A percentile compares a stretch with the other conserved stretches of the same genome.
These are phyloP conservation scores for Podiceps cristatus DNA, from an alignment of 2,113 vertebrate species.

Conservation along the genomic window DNA sequence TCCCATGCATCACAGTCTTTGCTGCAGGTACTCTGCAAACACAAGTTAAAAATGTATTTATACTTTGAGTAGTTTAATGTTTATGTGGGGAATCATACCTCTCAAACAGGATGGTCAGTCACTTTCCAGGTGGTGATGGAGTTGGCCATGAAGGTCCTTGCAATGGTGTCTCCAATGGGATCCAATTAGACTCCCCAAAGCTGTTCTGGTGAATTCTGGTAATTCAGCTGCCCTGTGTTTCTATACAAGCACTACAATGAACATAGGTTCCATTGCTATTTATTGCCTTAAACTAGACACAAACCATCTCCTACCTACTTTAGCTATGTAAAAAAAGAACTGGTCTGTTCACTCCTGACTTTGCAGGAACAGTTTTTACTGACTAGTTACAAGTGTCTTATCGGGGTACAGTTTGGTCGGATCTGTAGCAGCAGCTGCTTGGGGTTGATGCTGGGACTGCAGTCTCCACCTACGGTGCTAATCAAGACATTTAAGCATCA, in stretches of 20 bases:
- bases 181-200: background rate
- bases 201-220: background rate
- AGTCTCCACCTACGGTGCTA: background rate
- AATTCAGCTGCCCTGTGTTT: background rate
- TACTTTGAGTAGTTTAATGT: background rate
- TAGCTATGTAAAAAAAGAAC: background rate
- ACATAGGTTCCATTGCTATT: background rate
- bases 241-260: background rate
- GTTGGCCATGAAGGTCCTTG: background rate
- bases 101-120: background rate
- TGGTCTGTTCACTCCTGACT: background rate
- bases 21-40: background rate
- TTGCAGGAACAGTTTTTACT: background rate
- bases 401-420: accelerated
- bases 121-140: background rate
- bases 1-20: background rate
- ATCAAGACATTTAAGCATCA: background rate
- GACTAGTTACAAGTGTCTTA: background rate
- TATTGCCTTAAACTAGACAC: background rate
- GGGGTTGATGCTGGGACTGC: background rate
- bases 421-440: background rate
- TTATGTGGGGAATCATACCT: background rate
- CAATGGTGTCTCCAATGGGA: background rate
- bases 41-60: background rate
- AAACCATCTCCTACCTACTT: background rate